A percentile compares a stretch with the other conserved stretches of the same genome.
These are phyloP conservation scores for Peucedramus taeniatus DNA, from an alignment of 2,113 vertebrate species.

Conservation along the genomic window DNA sequence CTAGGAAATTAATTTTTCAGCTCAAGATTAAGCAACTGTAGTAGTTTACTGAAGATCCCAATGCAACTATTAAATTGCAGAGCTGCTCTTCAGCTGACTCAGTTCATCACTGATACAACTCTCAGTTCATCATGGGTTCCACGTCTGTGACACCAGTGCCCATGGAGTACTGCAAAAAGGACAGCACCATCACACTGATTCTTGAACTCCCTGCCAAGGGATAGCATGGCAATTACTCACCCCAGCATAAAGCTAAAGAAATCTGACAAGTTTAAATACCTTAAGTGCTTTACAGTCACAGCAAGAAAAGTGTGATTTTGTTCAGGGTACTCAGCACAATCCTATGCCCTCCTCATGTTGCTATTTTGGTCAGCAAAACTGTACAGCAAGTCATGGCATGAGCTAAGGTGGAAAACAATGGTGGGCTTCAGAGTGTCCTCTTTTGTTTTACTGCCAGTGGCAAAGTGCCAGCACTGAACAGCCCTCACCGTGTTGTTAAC, in stretches of 20 bases:
- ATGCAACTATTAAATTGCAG: background rate
- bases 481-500: background rate
- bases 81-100: background rate
- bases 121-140: background rate
- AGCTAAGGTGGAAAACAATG: rapidly evolving
- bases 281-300: background rate
- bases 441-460: background rate
- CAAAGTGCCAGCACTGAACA: background rate
- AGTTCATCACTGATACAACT: background rate
- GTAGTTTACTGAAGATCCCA: background rate
- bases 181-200: background rate
- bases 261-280: background rate
- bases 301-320: background rate
- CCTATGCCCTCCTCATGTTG: background rate
- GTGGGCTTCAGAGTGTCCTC: background rate
- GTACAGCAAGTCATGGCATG: rapidly evolving
- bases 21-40: background rate
- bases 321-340: background rate
- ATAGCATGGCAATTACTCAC: background rate
- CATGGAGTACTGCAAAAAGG: background rate
- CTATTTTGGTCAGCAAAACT: background rate
- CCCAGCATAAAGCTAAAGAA: background rate
- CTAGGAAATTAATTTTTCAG: background rate
- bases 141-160: background rate
- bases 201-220: background rate